A percentile compares a stretch with the other conserved stretches of the same genome.
Conservation (phyloP, 2,113 vertebrate species). For the Steatornis caripensis region DNA sequence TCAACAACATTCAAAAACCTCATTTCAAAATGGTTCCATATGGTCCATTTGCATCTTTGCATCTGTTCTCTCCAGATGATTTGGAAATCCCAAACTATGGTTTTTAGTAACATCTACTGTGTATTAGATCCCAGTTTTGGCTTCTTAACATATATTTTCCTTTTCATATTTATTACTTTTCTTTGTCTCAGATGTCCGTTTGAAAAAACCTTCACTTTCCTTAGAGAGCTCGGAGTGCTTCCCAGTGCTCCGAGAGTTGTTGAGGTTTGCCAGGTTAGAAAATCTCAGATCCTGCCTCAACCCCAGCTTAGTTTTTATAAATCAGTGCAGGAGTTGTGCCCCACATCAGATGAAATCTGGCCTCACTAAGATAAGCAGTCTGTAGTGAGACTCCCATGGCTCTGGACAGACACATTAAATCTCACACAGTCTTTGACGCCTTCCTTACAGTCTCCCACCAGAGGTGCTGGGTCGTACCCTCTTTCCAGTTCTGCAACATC, state of each 20-base stretch:
- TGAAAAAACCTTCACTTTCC: neutral
- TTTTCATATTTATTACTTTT: neutral
- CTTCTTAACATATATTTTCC: neutral
- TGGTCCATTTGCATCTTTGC: neutral
- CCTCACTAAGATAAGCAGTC: neutral
- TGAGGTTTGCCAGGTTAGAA: neutral
- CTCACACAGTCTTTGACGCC: rapidly evolving
- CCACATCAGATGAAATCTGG: neutral
- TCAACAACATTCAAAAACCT: neutral
- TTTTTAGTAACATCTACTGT: neutral
- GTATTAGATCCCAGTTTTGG: neutral
- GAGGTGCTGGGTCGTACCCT: neutral
- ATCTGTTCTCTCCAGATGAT: neutral
- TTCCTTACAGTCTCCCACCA: neutral
- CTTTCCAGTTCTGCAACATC: neutral
- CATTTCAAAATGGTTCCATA: neutral
- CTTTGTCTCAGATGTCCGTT: neutral
- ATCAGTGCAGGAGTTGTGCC: neutral
- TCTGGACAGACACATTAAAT: neutral
- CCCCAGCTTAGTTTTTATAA: neutral
- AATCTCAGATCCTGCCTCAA: neutral
- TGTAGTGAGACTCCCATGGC: neutral
- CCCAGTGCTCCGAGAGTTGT: neutral
- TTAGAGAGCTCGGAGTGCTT: neutral
- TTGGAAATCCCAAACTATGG: neutral